A percentile compares a stretch with the other conserved stretches of the same genome.
phyloP scores from a whole-genome alignment of 53 echinoderm and acorn worm genomes.

The Holothuria scabra region DNA sequence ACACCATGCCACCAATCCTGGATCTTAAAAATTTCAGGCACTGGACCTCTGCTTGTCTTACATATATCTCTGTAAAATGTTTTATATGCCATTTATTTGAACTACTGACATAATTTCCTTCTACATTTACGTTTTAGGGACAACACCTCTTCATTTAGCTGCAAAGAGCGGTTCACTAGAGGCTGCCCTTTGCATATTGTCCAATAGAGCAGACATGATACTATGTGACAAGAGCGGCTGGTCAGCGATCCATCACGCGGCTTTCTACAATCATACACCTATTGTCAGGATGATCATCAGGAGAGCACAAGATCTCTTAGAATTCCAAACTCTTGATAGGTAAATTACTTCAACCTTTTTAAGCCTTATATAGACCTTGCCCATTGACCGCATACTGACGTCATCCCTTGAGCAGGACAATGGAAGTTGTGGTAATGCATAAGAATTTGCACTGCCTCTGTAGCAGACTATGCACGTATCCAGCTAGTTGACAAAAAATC shows the following conservation, averaged over 20 bases:
- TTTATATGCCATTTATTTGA: too few species aligned
- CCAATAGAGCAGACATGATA: slow-evolving; percentile 86
- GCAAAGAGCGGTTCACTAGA: slow-evolving; percentile 94
- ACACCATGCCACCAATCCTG: too few species aligned
- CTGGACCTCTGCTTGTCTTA: too few species aligned
- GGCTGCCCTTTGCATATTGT: slow-evolving; percentile 83
- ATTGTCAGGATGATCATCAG: slow-evolving; percentile 87
- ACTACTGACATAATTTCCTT: not conserved
- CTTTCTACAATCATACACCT: slow-evolving; percentile 92
- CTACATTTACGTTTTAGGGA: slow-evolving; percentile 52
- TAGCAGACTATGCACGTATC: too few species aligned
- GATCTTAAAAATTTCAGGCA: too few species aligned
- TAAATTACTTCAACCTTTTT: slow-evolving; percentile 62
- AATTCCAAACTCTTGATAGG: slow-evolving; percentile 94
- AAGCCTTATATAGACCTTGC: too few species aligned
- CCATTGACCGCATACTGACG: too few species aligned
- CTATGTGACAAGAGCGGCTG: slow-evolving; percentile 87
- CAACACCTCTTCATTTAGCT: slow-evolving; percentile 86
- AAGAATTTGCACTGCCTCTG: too few species aligned
- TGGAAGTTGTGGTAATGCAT: too few species aligned
- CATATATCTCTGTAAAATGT: too few species aligned
- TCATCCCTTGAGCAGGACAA: too few species aligned
- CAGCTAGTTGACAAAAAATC: too few species aligned
- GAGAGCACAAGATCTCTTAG: slow-evolving; percentile 78
- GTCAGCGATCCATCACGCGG: slow-evolving; percentile 94